Evolutionary conservation across 2,113 vertebrate species (phyloP).

Genomic region (Halcyon malimbica): DNA sequence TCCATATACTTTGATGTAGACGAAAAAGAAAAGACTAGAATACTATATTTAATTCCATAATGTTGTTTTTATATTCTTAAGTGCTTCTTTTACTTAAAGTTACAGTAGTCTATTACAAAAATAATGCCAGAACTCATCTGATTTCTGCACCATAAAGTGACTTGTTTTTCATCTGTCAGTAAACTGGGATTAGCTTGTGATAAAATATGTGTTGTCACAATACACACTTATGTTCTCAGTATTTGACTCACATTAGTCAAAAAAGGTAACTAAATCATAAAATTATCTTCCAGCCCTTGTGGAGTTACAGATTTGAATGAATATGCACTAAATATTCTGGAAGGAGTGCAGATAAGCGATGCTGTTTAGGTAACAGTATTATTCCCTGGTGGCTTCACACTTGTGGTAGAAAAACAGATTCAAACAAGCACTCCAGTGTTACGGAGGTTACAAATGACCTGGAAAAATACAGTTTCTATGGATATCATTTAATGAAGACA

Average conservation of each 20-base stretch:
- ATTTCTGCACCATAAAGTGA: neutral
- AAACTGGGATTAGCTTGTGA: neutral
- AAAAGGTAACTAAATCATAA: slow-evolving; percentile 31
- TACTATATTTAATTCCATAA: neutral
- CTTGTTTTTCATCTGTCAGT: slow-evolving; percentile 20
- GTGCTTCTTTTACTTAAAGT: neutral
- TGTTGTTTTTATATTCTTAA: neutral
- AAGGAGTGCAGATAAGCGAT: slow-evolving; percentile 38
- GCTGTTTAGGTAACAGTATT: slow-evolving; percentile 14
- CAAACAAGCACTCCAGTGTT: slow-evolving; percentile 47
- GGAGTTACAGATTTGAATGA: neutral
- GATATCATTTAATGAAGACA: slow-evolving; percentile 42
- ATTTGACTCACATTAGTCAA: slow-evolving; percentile 25
- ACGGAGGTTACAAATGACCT: slow-evolving; percentile 42
- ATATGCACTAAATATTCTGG: slow-evolving; percentile 22
- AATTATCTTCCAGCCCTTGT: neutral
- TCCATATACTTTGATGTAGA: neutral
- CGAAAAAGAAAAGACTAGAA: neutral
- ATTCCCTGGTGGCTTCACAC: slow-evolving; percentile 59
- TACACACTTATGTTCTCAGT: neutral
- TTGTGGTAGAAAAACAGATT: slow-evolving; percentile 58
- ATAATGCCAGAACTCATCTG: neutral
- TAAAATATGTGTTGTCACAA: neutral
- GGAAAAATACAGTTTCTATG: slow-evolving; percentile 66
- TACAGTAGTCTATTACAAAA: neutral